Percentiles rank a stretch among this genome's conserved stretches.
Conservation (phyloP, 1,140 invertebrate species). For the Pseudomyrmex gracilis region DNA sequence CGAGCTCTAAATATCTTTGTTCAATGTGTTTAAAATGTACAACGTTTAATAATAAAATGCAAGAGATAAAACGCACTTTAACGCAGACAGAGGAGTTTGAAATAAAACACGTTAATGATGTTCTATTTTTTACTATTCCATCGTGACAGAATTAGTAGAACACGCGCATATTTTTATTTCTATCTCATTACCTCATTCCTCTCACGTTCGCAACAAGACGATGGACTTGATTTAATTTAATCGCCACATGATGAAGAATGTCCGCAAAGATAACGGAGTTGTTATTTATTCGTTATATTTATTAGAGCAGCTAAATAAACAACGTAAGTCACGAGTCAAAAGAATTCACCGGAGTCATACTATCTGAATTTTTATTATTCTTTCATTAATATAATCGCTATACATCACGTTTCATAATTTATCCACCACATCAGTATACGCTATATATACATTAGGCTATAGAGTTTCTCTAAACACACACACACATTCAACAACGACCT, state of each 20-base stretch:
- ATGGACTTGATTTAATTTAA: constrained; percentile 25
- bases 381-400: not conserved
- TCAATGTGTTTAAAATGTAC: not conserved
- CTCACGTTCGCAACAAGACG: constrained; percentile 14
- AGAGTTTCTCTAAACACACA: not conserved
- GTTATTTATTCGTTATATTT: constrained; percentile 18
- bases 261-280: constrained; percentile 40
- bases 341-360: not conserved
- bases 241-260: constrained; percentile 32
- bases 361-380: not conserved
- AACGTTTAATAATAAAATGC: not conserved
- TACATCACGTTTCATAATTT: not conserved
- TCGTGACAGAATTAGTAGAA: constrained; percentile 19
- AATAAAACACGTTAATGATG: constrained; percentile 1
- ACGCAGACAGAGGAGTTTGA: not conserved
- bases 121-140: constrained; percentile 15
- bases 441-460: not conserved
- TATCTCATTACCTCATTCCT: constrained; percentile 23
- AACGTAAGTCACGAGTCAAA: not conserved
- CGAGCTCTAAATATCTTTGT: not conserved
- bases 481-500: not conserved
- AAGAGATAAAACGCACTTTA: not conserved
- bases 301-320: constrained; percentile 12
- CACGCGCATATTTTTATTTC: constrained; percentile 15
- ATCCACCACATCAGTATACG: no score